These are phyloP conservation scores for Pangasianodon gigas DNA, from an alignment of 2,113 vertebrate genomes.

Conservation along the genomic window DNA sequence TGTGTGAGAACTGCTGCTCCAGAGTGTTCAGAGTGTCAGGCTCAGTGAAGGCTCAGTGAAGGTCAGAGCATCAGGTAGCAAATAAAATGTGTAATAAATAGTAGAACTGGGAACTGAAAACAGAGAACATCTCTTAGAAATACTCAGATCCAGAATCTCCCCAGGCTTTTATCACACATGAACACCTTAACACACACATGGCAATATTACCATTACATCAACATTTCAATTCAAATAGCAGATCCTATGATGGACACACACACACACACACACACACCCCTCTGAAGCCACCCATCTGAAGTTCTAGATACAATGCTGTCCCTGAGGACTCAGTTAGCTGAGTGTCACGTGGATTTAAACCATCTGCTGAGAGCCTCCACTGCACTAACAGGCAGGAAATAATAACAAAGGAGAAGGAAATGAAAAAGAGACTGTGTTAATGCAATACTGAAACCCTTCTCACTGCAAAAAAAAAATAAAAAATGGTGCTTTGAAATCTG, in stretches of 20 bases:
- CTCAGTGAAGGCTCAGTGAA: neutral
- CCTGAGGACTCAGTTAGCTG: slow-evolving; percentile 57
- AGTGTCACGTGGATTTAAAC: slow-evolving; percentile 63
- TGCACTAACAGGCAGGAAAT: neutral
- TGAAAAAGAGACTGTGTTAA: neutral
- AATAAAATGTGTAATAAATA: neutral
- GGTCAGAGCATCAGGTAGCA: neutral
- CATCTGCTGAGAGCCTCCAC: slow-evolving; percentile 57
- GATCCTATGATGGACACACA: neutral
- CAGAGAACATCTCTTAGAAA: neutral
- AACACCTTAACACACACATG: neutral
- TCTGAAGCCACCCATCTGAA: slow-evolving; percentile 64
- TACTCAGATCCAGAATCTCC: neutral
- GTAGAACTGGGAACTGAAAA: neutral
- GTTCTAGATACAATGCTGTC: slow-evolving; percentile 59
- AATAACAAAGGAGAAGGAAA: slow-evolving; percentile 33
- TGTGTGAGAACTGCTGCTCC: neutral
- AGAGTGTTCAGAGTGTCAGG: neutral
- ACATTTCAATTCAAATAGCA: neutral
- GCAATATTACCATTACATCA: neutral
- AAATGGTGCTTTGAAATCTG: neutral
- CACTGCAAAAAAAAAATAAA: neutral
- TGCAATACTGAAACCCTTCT: neutral
- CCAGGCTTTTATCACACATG: neutral
- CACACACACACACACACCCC: slow-evolving; percentile 27